A percentile compares a stretch with the other conserved stretches of the same genome.
Evolutionary conservation across 1,140 invertebrate genomes (phyloP).

Genomic region (Orchestia grillus): DNA sequence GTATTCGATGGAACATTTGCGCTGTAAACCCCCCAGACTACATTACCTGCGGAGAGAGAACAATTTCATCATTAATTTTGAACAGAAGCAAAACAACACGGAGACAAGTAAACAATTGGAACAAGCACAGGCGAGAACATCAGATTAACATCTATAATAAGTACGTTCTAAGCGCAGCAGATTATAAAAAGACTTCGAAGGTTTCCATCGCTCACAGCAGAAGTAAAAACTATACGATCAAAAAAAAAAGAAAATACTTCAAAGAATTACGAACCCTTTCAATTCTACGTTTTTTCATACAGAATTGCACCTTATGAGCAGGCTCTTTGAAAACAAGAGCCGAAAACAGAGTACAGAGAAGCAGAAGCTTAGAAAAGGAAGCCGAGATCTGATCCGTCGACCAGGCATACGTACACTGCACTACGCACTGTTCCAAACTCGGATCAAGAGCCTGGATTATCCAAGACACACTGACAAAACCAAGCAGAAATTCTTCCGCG

Average conservation of each 20-base stretch:
- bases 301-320: no score
- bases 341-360: neutral
- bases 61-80: neutral
- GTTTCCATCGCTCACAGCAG: neutral
- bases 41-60: neutral
- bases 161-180: neutral
- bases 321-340: neutral
- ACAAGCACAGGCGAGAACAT: neutral
- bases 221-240: neutral
- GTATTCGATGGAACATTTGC: neutral
- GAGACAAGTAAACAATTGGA: no score
- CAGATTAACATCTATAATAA: no score
- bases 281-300: neutral
- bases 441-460: neutral
- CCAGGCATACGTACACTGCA: neutral
- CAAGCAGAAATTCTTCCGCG: neutral
- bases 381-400: neutral
- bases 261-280: neutral
- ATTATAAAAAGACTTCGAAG: neutral
- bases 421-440: neutral
- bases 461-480: neutral
- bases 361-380: neutral
- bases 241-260: neutral
- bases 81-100: neutral
- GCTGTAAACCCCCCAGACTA: neutral